A percentile compares a stretch with the other conserved stretches of the same genome.
phyloP scores from a whole-genome alignment of 2,888 invertebrate species.

The Zonitis immaculata region DNA sequence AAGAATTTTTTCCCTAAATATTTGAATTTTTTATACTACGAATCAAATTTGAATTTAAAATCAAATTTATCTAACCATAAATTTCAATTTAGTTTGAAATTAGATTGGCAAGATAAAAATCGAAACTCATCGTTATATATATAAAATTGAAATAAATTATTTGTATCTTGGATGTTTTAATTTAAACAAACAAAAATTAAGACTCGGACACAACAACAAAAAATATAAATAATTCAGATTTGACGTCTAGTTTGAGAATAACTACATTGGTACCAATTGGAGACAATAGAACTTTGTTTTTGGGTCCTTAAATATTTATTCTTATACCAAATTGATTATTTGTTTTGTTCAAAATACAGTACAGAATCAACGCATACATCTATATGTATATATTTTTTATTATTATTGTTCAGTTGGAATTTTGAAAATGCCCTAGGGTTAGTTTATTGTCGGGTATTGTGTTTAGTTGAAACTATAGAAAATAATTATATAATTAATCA shows the following conservation, averaged over 20 bases:
- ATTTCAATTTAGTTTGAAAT: conserved; percentile 6
- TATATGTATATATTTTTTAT: too few species aligned
- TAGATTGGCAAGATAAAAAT: neutral
- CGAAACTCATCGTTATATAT: neutral
- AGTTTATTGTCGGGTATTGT: neutral
- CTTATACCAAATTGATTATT: too few species aligned
- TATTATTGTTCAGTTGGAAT: neutral
- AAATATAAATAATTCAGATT: too few species aligned
- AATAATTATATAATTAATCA: neutral
- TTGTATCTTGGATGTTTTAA: neutral
- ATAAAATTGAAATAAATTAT: neutral
- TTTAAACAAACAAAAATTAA: too few species aligned
- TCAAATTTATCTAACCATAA: neutral
- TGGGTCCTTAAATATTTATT: too few species aligned
- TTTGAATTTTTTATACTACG: neutral
- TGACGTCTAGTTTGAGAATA: too few species aligned
- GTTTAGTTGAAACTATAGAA: neutral
- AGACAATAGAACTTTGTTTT: too few species aligned
- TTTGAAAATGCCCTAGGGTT: neutral
- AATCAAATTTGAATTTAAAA: neutral
- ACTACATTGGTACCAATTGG: too few species aligned
- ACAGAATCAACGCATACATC: too few species aligned
- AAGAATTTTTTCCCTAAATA: neutral
- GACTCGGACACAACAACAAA: too few species aligned
- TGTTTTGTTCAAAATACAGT: too few species aligned